phyloP scores from a whole-genome alignment of 1,140 invertebrate species.

The Diorhabda sublineata region DNA sequence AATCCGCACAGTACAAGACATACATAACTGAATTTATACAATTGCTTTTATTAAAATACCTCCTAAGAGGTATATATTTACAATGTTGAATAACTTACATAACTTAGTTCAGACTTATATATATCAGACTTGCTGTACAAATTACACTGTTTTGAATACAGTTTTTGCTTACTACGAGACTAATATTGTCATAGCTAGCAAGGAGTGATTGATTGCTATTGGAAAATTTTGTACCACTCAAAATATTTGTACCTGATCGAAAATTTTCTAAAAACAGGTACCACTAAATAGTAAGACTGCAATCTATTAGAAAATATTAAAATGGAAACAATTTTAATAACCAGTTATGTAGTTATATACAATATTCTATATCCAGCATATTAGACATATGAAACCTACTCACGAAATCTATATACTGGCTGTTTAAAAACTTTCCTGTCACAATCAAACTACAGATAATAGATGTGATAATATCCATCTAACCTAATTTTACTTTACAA shows the following conservation, averaged over 20 bases:
- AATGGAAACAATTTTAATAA: too few species aligned
- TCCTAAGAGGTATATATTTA: constrained; percentile 38
- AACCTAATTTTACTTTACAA: too few species aligned
- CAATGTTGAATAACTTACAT: constrained; percentile 40
- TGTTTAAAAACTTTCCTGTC: too few species aligned
- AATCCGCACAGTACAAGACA: constrained; percentile 25
- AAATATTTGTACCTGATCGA: neutral
- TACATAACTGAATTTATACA: constrained; percentile 30
- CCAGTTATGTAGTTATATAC: too few species aligned
- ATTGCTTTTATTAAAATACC: constrained; percentile 38
- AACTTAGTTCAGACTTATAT: constrained; percentile 43
- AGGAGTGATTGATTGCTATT: constrained; percentile 11
- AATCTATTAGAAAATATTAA: too few species aligned
- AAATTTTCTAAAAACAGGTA: too few species aligned
- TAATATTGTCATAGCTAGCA: constrained; percentile 25
- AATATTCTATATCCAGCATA: too few species aligned
- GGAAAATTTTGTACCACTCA: constrained; percentile 17
- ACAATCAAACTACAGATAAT: too few species aligned
- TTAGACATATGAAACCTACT: too few species aligned
- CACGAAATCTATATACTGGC: too few species aligned
- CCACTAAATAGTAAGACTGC: too few species aligned
- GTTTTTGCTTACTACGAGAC: constrained; percentile 25
- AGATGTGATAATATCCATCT: too few species aligned
- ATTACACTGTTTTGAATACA: constrained; percentile 29
- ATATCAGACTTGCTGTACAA: constrained; percentile 44